Conservation (phyloP, 2,113 vertebrate species). For the Melanostigma gelatinosum region DNA sequence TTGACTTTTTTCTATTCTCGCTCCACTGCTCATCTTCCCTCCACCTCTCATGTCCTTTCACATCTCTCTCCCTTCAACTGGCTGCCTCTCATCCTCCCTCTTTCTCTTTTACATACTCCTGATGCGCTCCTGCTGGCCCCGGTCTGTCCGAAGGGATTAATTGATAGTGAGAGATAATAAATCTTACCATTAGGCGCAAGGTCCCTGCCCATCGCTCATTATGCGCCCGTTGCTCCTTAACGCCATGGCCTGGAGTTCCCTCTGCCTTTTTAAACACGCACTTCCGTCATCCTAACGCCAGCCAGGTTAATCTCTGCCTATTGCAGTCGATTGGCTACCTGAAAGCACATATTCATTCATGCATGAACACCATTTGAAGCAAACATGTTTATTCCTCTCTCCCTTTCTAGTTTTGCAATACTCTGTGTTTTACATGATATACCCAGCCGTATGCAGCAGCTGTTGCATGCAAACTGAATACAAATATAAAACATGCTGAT, state of each 20-base stretch:
- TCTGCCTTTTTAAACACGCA: constrained; percentile 66
- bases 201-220: constrained; percentile 83
- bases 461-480: neutral
- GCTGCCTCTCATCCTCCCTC: constrained; percentile 29
- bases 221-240: constrained; percentile 78
- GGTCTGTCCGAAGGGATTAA: constrained; percentile 80
- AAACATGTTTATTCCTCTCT: constrained; percentile 9
- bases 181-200: constrained; percentile 78
- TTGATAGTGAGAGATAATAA: constrained; percentile 82
- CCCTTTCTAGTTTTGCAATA: neutral
- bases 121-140: constrained; percentile 63
- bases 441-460: neutral
- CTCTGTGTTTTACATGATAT: constrained; percentile 1
- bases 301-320: constrained; percentile 85
- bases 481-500: neutral
- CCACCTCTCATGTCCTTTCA: constrained; percentile 55
- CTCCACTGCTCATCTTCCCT: constrained; percentile 22
- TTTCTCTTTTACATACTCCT: constrained; percentile 72
- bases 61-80: constrained; percentile 51
- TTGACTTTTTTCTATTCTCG: constrained; percentile 30
- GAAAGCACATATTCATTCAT: constrained; percentile 42
- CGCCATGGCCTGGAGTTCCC: constrained; percentile 73
- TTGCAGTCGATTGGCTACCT: constrained; percentile 46
- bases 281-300: constrained; percentile 69
- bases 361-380: constrained; percentile 27